Conservation (phyloP, 2,888 invertebrate species). For the Camptogramma bilineatum region DNA sequence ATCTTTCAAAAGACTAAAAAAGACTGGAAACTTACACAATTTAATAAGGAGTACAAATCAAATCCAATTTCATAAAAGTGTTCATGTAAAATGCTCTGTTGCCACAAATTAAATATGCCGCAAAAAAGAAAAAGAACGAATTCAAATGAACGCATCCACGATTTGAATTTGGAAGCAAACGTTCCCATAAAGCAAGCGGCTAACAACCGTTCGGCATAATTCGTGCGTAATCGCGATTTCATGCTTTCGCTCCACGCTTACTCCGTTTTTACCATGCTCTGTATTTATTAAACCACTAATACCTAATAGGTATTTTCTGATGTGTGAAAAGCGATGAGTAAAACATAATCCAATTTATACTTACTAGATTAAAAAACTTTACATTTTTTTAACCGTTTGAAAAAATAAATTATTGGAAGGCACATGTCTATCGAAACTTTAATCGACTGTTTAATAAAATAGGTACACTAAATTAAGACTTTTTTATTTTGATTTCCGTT, state of each 20-base stretch:
- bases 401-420: no score
- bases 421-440: no score
- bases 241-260: slow-evolving; percentile 53
- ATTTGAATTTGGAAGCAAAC: slow-evolving; percentile 46
- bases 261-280: slow-evolving; percentile 33
- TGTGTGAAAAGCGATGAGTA: background rate
- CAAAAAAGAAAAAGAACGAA: slow-evolving; percentile 11
- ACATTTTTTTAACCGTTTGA: no score
- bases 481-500: no score
- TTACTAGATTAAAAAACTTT: no score
- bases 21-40: no score
- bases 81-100: background rate
- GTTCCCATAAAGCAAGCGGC: slow-evolving; percentile 49
- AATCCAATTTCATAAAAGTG: background rate
- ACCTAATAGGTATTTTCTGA: background rate
- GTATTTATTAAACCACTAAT: background rate
- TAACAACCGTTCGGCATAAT: slow-evolving; percentile 48
- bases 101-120: slow-evolving; percentile 1
- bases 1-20: no score
- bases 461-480: no score
- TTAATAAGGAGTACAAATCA: background rate
- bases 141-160: slow-evolving; percentile 26
- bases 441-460: no score
- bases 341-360: background rate
- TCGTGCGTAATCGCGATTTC: slow-evolving; percentile 63